Evolutionary conservation across 2,113 vertebrate genomes (phyloP).

Genomic region (Salvelinus alpinus): DNA sequence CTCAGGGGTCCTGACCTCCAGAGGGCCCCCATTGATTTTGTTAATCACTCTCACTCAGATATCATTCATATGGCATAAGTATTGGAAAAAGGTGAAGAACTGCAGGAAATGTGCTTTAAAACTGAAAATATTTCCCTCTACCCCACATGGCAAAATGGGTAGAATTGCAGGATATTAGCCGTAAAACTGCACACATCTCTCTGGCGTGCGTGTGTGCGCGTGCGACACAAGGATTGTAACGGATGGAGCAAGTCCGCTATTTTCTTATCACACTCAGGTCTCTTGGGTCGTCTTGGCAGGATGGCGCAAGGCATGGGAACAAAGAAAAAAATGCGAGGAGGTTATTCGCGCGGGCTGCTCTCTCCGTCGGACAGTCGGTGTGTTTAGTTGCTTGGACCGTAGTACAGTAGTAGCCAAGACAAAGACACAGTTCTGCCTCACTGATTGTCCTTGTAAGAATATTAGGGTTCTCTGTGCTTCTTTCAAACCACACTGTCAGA

Average conservation of each 20-base stretch:
- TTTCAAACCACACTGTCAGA: not conserved
- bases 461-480: not conserved
- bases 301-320: no score
- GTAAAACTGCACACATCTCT: no score
- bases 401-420: not conserved
- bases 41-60: no score
- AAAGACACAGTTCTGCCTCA: not conserved
- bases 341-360: no score
- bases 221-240: not conserved
- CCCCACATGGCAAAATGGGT: constrained; percentile 13
- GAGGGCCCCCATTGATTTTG: no score
- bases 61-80: no score
- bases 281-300: not conserved
- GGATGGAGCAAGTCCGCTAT: not conserved
- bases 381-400: not conserved
- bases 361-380: no score
- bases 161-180: constrained; percentile 12
- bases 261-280: not conserved
- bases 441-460: not conserved
- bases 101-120: not conserved
- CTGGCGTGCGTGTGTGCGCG: constrained; percentile 17
- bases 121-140: not conserved
- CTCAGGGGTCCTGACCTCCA: no score
- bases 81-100: no score
- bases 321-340: not conserved